Evolutionary conservation across 2,113 vertebrate genomes (phyloP), one percentile per base, ranked within the genome.

Genomic region (Corvus cornix): DNA sequence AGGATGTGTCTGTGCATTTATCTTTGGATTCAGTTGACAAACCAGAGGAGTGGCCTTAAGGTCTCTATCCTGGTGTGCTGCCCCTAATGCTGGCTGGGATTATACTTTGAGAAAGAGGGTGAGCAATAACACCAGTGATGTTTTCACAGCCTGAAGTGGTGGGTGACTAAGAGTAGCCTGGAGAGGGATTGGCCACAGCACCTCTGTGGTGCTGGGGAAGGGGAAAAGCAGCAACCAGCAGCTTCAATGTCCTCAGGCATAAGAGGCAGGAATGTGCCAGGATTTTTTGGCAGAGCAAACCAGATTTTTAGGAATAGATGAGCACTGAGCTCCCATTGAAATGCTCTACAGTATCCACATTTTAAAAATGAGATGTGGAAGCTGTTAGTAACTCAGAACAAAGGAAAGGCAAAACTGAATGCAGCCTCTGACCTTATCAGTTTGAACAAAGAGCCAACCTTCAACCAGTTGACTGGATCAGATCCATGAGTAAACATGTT

Each of bases 391-490:
- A 41, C 4, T 1, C 64, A 63, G n/a, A 60, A 68, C 30, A 90
- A 89, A 87, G 43, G 53, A 60, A 78, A 91, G 56, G 58, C 70
- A 84, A 73, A 89, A 79, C 70, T n/a, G 52, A 84, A 79, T 27
- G 41, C 56, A 39, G 33, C 43, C 52, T 76, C 51, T 33, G 62
- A 51, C 43, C 48, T 81, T 92, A 91, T 27, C 10, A 1, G 44
- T 68, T 81, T 77, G 72, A 89, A 23, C 68, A 87, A 95, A 79
- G 53, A 92, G 44, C 30, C 46, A 84, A 16, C 30, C 76, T 96
- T 88, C 91, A 89, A n/a, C 63, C 70, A 92, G 68, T 59, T 84
- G 63, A 74, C 76, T 93, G 58, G 52, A 83, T 92, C 63, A 87
- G 84, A 91, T 83, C 56, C 24, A 41, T 5, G 4, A 85, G 89